Base-by-base conservation (phyloP, 2,113 vertebrate genomes). In the Dicaeum eximium region DNA sequence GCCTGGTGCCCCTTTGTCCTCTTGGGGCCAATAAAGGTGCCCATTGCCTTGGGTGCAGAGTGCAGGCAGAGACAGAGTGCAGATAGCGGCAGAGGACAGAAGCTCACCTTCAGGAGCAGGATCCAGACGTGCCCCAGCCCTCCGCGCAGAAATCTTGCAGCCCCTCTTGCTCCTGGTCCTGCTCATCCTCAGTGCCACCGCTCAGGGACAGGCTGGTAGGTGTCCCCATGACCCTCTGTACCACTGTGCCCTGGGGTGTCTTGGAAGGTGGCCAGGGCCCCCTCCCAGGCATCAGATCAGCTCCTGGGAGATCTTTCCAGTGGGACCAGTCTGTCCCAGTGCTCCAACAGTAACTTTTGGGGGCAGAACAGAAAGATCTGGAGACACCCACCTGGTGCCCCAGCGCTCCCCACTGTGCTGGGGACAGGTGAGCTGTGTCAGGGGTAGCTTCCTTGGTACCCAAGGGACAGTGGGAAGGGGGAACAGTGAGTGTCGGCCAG, bases 161-260 rank as follows among this genome's bases (percentile, higher is more conserved):
- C 51, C 31, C 60, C 56, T 70, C 80, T 65, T 4, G 0, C 60
- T 95, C 44, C 80, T 92, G 60, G 4, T 91, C 21, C 90, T 96
- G 61, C n/a, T 91, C 5, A 0, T n/a, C 66, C 58, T 95, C 0
- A 0, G 42, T 1, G 5, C 62, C 79, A 56, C 61, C 0, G 30
- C 45, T 25, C 58, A 1, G 35, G 88, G 79, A 88, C 93, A 94
- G 58, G 7, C 48, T 0, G 54, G 93, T 95, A 93, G 64, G 96
- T 95, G 54, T 15, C 40, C 18, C 47, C 0, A 0, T 2, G 2
- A 11, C 45, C n/a, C 40, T 13, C 31, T 15, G 3, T 17, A 9
- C 21, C 2, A 3, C 61, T 12, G 13, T 1, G 2, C 47, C 31
- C 62, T 8, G 9, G 42, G 47, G 3, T 62, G 10, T 19, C 31